Percentiles rank a stretch among this genome's conserved stretches.
Conservation (phyloP, 2,797 vertebrate genomes). For the Antennarius maculatus region DNA sequence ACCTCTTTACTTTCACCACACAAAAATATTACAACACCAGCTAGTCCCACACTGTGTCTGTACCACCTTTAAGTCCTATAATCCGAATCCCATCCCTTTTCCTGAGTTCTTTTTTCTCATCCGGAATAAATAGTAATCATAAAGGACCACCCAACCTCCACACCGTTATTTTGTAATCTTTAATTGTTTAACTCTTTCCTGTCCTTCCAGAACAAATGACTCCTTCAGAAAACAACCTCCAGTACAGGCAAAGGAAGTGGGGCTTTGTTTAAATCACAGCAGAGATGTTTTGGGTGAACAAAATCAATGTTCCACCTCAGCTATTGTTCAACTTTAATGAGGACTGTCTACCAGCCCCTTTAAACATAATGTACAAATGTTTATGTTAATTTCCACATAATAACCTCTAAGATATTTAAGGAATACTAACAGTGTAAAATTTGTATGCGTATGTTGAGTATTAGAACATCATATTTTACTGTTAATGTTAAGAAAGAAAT, state of each 20-base stretch:
- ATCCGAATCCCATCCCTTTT: slow-evolving; percentile 69
- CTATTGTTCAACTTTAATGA: slow-evolving; percentile 7
- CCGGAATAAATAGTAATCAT: slow-evolving; percentile 70
- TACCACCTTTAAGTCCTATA: slow-evolving; percentile 20
- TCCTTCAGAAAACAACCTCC: slow-evolving; percentile 18
- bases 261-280: slow-evolving; percentile 27
- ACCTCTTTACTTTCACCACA: slow-evolving; percentile 70
- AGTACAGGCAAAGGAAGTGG: slow-evolving; percentile 43
- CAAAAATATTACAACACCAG: slow-evolving; percentile 56
- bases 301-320: slow-evolving; percentile 14
- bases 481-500: background rate
- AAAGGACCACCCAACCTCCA: slow-evolving; percentile 61
- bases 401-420: too few species aligned
- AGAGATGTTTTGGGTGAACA: slow-evolving; percentile 43
- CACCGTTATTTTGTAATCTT: slow-evolving; percentile 61
- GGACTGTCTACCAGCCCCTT: background rate
- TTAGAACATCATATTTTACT: background rate
- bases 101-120: slow-evolving; percentile 66
- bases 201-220: slow-evolving; percentile 66
- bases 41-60: slow-evolving; percentile 3
- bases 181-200: slow-evolving; percentile 81
- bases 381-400: background rate
- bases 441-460: background rate
- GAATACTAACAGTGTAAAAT: background rate
- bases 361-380: background rate